These are phyloP conservation scores for Meiosimyza platycephala DNA, from an alignment of 2,888 invertebrate species.

Conservation along the genomic window DNA sequence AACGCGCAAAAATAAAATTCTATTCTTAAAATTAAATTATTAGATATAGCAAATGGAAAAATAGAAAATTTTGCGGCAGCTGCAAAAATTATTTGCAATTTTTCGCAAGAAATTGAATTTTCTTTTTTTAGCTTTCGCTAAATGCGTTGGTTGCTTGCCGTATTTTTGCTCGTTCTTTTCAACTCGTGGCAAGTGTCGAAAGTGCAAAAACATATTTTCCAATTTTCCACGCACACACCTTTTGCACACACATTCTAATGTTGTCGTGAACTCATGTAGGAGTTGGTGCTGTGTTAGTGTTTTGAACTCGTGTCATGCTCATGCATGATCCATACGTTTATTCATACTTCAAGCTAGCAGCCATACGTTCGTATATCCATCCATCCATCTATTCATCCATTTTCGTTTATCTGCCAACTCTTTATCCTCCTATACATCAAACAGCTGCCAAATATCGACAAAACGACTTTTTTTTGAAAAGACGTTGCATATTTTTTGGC, in stretches of 20 bases:
- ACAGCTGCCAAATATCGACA: slow-evolving; percentile 13
- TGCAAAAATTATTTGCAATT: not conserved
- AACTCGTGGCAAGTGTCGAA: not conserved
- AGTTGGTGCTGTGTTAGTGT: not conserved
- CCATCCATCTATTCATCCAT: not conserved
- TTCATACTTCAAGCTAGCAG: no score
- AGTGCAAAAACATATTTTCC: not conserved
- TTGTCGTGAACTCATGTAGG: not conserved
- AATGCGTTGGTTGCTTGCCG: no score
- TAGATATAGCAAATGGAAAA: no score
- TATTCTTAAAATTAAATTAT: no score
- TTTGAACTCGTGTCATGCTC: no score
- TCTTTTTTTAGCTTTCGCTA: not conserved
- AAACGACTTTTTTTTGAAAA: slow-evolving; percentile 1
- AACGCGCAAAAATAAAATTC: no score
- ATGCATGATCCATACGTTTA: no score
- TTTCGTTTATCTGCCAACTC: no score
- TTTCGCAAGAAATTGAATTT: not conserved
- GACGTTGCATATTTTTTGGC: slow-evolving; percentile 22
- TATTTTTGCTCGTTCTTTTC: not conserved
- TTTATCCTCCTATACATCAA: not conserved
- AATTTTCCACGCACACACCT: not conserved
- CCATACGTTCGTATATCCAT: not conserved
- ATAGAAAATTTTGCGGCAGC: not conserved
- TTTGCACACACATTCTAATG: not conserved